Conservation (phyloP, 2,888 invertebrate species). For the Stenodema calcarata region DNA sequence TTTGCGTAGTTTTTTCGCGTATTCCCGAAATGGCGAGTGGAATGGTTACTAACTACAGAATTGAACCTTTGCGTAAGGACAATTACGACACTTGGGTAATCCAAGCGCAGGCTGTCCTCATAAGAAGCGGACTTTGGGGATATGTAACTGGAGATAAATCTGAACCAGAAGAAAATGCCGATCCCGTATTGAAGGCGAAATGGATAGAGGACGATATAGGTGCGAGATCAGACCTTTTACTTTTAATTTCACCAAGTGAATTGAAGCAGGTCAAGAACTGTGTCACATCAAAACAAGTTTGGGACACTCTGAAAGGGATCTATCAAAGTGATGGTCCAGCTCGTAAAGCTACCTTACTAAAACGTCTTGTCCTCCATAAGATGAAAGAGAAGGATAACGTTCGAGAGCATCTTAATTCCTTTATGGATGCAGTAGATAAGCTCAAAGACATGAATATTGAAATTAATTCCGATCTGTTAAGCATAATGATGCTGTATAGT, state of each 20-base stretch:
- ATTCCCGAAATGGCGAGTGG: neutral
- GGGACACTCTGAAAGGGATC: no score
- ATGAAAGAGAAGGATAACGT: neutral
- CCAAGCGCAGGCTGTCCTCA: conserved; percentile 17
- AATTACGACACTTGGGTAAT: no score
- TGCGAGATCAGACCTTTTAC: conserved; percentile 1
- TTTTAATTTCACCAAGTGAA: conserved; percentile 5
- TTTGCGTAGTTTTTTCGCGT: no score
- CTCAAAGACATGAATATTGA: neutral
- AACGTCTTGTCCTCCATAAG: no score
- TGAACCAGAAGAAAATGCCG: neutral
- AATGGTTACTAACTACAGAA: neutral
- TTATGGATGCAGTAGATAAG: conserved; percentile 19
- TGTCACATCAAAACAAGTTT: no score
- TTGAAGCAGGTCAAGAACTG: neutral
- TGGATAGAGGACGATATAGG: neutral
- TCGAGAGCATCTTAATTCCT: neutral
- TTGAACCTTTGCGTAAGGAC: conserved; percentile 14
- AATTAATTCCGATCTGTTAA: conserved; percentile 2
- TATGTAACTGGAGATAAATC: neutral
- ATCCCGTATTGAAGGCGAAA: neutral
- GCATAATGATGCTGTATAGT: conserved; percentile 22
- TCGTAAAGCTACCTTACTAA: no score
- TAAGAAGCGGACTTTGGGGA: neutral
- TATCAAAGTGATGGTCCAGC: no score